Evolutionary conservation across 1,140 invertebrate genomes (phyloP), one percentile per base, ranked within the genome.

Genomic region (Drosophila erecta): DNA sequence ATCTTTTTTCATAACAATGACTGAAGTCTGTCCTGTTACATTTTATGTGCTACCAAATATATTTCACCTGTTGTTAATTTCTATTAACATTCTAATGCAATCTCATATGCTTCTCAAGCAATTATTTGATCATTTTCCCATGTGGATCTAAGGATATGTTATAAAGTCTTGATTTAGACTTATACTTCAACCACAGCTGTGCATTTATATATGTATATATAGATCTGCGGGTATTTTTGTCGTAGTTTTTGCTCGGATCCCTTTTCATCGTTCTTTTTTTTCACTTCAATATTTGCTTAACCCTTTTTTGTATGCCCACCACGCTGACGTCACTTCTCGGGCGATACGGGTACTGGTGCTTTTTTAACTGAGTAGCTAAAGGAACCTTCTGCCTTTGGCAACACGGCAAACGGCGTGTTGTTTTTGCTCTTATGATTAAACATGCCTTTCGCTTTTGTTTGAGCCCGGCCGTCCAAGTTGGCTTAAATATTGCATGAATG

Each of bases 361-460:
- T 51, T 51, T 69, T 51, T 51, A 3, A 64, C 54, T 60, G 76
- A 64, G 65, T 67, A 74, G 49, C 51, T 24, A 70, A 56, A 55
- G 53, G 43, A 71, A 30, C 49, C 49, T 51, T 51, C 49, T 47
- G 66, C 66, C 66, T 70, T 70, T 70, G 66, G 69, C 69, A 78
- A 46, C 78, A 76, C 46, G 44, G 40, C 61, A 61, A 46, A 53
- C 41, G 49, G 64, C 49, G 15, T 87, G 83, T 86, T 86, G 79
- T 79, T 86, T 79, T 86, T 87, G 83, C 83, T 87, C 84, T 87
- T 87, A 87, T 87, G 83, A 87, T 87, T 87, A 87, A 87, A 87
- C 79, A 87, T 87, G 83, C 84, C 83, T 87, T 87, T 87, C 84
- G 75, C 84, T 83, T 87, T 89, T 87, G 81, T 86, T 86, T 87